Percentiles rank a stretch among this genome's conserved stretches.
phyloP scores from a whole-genome alignment of 1,140 invertebrate species.

The Drosophila chauvacae region DNA sequence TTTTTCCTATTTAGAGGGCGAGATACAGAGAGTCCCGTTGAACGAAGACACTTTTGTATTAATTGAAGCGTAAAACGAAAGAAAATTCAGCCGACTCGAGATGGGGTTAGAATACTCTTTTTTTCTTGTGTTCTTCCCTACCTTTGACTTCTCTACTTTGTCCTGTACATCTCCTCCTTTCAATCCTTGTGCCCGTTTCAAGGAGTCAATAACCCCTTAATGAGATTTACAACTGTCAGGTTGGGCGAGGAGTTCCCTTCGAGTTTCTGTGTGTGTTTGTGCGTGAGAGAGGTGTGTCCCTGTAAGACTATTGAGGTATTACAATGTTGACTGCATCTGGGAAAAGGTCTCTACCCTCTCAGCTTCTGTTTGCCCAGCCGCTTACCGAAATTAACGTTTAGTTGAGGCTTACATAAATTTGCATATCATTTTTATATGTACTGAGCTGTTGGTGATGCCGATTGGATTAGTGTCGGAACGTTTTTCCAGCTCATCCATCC shows the following conservation, averaged over 20 bases:
- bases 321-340: constrained; percentile 65
- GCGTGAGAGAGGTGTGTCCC: constrained; percentile 59
- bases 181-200: constrained; percentile 60
- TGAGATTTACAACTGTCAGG: constrained; percentile 79
- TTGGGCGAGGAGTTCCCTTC: constrained; percentile 31
- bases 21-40: constrained; percentile 9
- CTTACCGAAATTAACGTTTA: constrained; percentile 76
- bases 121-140: constrained; percentile 10
- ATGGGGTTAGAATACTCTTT: constrained; percentile 29
- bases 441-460: constrained; percentile 39
- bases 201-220: constrained; percentile 82
- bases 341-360: constrained; percentile 18
- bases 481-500: constrained; percentile 46
- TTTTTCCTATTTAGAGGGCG: constrained; percentile 45
- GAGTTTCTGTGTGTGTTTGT: not conserved
- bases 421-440: constrained; percentile 63
- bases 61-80: constrained; percentile 82
- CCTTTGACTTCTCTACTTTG: not conserved
- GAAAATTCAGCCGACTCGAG: constrained; percentile 59
- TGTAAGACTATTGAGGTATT: constrained; percentile 74
- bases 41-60: constrained; percentile 78
- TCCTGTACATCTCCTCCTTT: constrained; percentile 24
- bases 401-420: constrained; percentile 78
- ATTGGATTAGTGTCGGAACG: constrained; percentile 67
- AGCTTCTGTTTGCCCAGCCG: constrained; percentile 62